Evolutionary conservation across 2,888 invertebrate genomes (phyloP).

Genomic region (Subacronicta megacephala): DNA sequence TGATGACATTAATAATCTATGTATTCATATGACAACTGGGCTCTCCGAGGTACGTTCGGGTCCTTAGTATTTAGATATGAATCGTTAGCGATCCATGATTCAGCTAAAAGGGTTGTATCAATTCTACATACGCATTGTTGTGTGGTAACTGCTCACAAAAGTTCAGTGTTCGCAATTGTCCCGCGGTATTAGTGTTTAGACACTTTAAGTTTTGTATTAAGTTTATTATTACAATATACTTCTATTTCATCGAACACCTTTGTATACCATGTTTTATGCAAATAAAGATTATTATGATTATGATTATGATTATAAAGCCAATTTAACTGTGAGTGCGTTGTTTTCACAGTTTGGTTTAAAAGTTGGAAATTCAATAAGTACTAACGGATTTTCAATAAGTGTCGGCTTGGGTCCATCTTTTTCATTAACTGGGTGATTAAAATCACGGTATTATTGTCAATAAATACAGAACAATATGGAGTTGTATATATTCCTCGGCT

Average conservation of each 20-base stretch:
- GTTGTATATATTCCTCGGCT: too few relatives aligned
- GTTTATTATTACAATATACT: constrained; percentile 47
- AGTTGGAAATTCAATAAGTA: constrained; percentile 17
- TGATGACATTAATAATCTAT: background rate
- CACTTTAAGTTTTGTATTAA: constrained; percentile 44
- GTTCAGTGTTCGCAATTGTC: constrained; percentile 42
- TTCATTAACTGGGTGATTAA: background rate
- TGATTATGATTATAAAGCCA: too few relatives aligned
- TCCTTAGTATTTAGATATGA: constrained; percentile 11
- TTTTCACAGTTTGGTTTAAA: constrained; percentile 10
- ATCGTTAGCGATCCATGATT: constrained; percentile 36
- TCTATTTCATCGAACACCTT: too few relatives aligned
- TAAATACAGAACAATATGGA: too few relatives aligned
- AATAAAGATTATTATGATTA: too few relatives aligned
- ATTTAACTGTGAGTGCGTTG: constrained; percentile 11
- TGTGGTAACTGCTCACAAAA: constrained; percentile 47
- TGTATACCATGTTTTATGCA: too few relatives aligned
- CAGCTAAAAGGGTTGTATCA: constrained; percentile 44
- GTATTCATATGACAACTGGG: background rate
- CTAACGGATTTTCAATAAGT: background rate
- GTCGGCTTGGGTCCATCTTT: too few relatives aligned
- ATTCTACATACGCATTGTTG: constrained; percentile 41
- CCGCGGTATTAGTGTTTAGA: constrained; percentile 41
- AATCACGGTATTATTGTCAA: too few relatives aligned
- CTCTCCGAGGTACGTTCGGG: background rate